phyloP scores from a whole-genome alignment of 2,113 vertebrate genomes.

The Cathartes aura region DNA sequence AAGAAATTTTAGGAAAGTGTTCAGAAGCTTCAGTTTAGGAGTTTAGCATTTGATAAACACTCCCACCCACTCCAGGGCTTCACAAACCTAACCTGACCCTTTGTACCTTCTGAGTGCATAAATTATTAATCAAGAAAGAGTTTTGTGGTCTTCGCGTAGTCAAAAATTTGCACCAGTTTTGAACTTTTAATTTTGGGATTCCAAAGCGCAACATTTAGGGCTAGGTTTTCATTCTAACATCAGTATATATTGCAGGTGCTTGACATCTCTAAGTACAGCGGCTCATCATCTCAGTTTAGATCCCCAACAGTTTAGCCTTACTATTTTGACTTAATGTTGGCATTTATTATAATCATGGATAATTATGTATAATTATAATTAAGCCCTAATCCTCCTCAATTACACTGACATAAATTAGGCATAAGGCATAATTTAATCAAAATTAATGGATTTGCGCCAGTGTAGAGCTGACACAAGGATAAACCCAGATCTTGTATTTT shows the following conservation, averaged over 20 bases:
- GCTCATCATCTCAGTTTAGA: constrained; percentile 44
- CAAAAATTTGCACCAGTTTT: not conserved
- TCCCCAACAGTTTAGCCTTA: constrained; percentile 39
- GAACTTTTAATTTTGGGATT: not conserved
- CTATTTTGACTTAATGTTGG: constrained; percentile 67
- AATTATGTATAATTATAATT: constrained; percentile 70
- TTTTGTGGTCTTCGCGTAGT: not conserved
- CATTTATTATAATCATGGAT: constrained; percentile 66
- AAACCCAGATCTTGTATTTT: constrained; percentile 14
- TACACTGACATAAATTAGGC: constrained; percentile 58
- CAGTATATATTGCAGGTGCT: not conserved
- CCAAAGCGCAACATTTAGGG: not conserved
- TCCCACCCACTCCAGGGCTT: not conserved
- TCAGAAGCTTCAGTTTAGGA: not conserved
- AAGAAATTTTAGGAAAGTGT: not conserved
- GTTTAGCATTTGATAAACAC: not conserved
- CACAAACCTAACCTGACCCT: not conserved
- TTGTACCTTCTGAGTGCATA: not conserved
- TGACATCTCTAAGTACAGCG: not conserved
- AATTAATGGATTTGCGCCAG: constrained; percentile 45
- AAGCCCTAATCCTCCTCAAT: constrained; percentile 64
- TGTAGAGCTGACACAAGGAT: constrained; percentile 21
- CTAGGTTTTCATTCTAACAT: not conserved
- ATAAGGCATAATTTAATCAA: constrained; percentile 65
- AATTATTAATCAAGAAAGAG: not conserved